These are phyloP conservation scores for Lutraria rhynchaena DNA, from an alignment of 1,140 invertebrate genomes.

Conservation along the genomic window DNA sequence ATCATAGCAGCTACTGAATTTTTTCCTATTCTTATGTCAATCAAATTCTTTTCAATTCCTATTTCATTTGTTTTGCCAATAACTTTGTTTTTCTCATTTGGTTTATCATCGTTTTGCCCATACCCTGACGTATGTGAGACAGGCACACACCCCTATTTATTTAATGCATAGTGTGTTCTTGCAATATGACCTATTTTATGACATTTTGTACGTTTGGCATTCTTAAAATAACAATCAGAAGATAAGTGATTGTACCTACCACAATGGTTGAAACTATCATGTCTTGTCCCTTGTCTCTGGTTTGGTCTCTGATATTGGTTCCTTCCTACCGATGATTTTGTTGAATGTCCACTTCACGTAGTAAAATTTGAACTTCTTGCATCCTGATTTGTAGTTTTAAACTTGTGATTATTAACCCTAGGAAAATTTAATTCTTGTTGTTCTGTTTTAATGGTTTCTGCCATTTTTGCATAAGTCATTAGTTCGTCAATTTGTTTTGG, in stretches of 20 bases:
- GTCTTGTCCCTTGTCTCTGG: not conserved
- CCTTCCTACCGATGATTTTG: no score
- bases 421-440: no score
- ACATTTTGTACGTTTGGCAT: constrained; percentile 15
- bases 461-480: no score
- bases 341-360: no score
- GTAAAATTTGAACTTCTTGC: no score
- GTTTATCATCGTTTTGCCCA: not conserved
- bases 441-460: no score
- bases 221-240: constrained; percentile 12
- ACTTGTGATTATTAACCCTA: no score
- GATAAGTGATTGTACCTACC: constrained; percentile 21
- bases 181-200: constrained; percentile 15
- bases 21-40: constrained; percentile 29
- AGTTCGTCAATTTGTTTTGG: not conserved
- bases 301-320: no score
- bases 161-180: not conserved
- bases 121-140: constrained; percentile 25
- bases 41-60: constrained; percentile 19
- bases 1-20: constrained; percentile 15
- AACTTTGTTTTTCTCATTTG: not conserved
- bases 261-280: not conserved
- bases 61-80: constrained; percentile 12
- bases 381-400: no score
- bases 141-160: constrained; percentile 32